Base-by-base conservation (phyloP, 1,140 invertebrate genomes). In the Leptestheria dahalacensis region DNA sequence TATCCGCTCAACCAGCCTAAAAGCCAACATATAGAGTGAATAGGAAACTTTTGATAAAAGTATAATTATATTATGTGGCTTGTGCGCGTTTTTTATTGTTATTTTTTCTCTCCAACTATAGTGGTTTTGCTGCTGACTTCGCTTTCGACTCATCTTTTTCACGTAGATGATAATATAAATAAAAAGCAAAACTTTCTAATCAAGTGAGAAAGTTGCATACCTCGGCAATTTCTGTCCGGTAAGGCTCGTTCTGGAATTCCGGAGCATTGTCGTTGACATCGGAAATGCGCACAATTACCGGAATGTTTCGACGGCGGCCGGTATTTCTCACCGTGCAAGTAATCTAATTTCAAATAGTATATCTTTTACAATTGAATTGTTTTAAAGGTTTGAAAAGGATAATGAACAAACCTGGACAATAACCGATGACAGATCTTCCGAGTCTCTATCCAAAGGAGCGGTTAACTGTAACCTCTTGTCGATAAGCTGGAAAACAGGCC, bases 261-360 rank as follows among this genome's bases (percentile, higher is more conserved):
- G 86, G 85, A 28, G 81, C 79, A 72, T 92, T 92, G 71, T 93
- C 88, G 68, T 93, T 93, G 67, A 90, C 81, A 72, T 91, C 88
- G n/a, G 85, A 86, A 58, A 91, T 82, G 70, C 88, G 78, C 48
- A 91, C 87, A 67, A 93, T 89, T 55, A 92, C 82, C 48, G 88
- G 88, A 69, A 91, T 88, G 25, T 81, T 87, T 60, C 83, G 78
- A 66, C 82, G 79, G 48, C 71, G 70, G 67, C 82, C 81, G 10
- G 83, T 83, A 24, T 79, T 74, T 72, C 79, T 82, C 50, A 88
- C 80, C 54, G 84, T 83, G 71, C 88, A 90, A 48, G 81, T 82
- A 63, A 90, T 71, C 86, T 89, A 74, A 48, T 79, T 49, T 4
- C 6, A 0, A 3, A 49, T 20, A 49, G 15, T 49, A 6, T 18